Evolutionary conservation across 2,888 invertebrate genomes (phyloP).

Genomic region (Drosophila paramelanica): DNA sequence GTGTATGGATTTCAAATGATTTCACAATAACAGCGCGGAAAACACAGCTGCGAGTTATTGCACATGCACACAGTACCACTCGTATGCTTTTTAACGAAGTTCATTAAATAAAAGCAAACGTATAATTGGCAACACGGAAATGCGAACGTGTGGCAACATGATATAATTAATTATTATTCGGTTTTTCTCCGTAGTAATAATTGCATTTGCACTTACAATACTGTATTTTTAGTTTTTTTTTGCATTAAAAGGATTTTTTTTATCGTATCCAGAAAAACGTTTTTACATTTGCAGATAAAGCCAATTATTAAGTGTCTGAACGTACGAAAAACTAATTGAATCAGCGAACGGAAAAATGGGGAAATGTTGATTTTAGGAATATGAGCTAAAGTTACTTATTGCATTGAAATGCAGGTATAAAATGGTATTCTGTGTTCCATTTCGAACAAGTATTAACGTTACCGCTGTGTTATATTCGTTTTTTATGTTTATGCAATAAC

Average conservation of each 20-base stretch:
- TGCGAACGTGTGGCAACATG: conserved; percentile 24
- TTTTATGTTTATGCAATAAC: too few species aligned
- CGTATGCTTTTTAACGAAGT: conserved; percentile 2
- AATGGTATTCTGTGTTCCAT: not conserved
- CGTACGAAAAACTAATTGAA: conserved; percentile 24
- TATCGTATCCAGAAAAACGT: not conserved
- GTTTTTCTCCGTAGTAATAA: not conserved
- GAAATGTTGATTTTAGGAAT: conserved; percentile 2
- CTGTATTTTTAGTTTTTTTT: not conserved
- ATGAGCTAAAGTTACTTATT: not conserved
- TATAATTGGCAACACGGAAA: conserved; percentile 4
- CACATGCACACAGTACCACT: conserved; percentile 7
- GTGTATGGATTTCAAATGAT: conserved; percentile 13
- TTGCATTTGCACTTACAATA: not conserved
- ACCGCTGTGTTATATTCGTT: too few species aligned
- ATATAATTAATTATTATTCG: conserved; percentile 41
- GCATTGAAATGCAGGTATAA: not conserved
- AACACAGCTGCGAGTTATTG: not conserved
- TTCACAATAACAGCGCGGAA: conserved; percentile 9
- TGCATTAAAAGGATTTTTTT: not conserved
- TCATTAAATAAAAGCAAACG: conserved; percentile 19
- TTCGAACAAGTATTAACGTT: too few species aligned
- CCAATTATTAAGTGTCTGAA: conserved; percentile 27
- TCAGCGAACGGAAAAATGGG: conserved; percentile 10
- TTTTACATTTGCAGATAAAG: not conserved